A percentile compares a stretch with the other conserved stretches of the same genome.
Conservation (phyloP, 2,888 invertebrate genomes). For the Hetaerina titia region DNA sequence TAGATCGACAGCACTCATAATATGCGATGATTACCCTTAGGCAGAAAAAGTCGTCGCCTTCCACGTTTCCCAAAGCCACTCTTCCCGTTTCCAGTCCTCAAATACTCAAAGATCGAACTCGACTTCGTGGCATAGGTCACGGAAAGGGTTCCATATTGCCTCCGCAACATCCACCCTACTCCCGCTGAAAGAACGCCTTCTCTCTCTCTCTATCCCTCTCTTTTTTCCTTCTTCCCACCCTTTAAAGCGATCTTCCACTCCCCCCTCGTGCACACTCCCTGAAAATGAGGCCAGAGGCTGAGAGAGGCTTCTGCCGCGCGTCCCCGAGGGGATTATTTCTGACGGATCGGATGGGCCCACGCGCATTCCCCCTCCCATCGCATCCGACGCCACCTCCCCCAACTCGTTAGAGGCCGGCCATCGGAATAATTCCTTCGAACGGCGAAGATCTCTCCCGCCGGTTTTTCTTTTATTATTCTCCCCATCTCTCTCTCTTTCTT, state of each 20-base stretch:
- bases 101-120: neutral
- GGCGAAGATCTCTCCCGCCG: neutral
- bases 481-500: neutral
- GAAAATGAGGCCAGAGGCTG: neutral
- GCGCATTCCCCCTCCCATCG: too few relatives aligned
- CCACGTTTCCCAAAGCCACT: neutral
- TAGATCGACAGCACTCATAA: too few relatives aligned
- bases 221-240: too few relatives aligned
- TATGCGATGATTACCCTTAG: neutral
- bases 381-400: too few relatives aligned
- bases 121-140: neutral
- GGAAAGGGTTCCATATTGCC: neutral
- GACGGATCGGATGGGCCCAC: too few relatives aligned
- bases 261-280: neutral
- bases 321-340: too few relatives aligned
- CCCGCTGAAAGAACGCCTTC: neutral
- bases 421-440: neutral
- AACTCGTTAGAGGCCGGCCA: neutral
- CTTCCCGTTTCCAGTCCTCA: neutral
- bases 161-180: too few relatives aligned
- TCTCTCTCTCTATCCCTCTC: neutral
- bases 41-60: neutral
- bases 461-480: neutral
- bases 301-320: neutral
- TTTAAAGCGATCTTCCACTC: neutral